A percentile compares a stretch with the other conserved stretches of the same genome.
These are phyloP conservation scores for Gadopsis bispinosus DNA, from an alignment of 2,797 vertebrate genomes.

Conservation along the genomic window DNA sequence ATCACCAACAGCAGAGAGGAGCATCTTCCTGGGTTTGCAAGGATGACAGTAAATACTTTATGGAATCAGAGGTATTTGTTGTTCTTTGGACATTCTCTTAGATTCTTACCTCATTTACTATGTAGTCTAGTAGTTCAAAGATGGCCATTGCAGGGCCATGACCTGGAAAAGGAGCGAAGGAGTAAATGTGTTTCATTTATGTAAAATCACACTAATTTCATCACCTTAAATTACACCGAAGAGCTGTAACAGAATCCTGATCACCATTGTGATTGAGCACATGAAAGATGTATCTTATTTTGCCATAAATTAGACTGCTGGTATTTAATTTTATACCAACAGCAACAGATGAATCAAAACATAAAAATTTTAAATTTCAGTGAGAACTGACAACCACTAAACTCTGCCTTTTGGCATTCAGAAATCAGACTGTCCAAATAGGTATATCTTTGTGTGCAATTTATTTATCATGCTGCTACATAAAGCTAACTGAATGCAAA, in stretches of 20 bases:
- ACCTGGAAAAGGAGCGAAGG: conserved; percentile 73
- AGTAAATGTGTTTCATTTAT: neutral
- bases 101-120: conserved; percentile 89
- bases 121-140: conserved; percentile 93
- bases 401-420: neutral
- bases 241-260: neutral
- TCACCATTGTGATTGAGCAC: neutral
- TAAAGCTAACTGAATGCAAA: conserved; percentile 2
- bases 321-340: neutral
- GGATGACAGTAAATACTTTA: neutral
- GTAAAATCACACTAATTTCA: neutral
- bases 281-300: neutral
- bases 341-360: neutral
- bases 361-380: neutral
- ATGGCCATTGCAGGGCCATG: conserved; percentile 92
- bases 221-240: neutral
- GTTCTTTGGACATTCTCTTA: neutral
- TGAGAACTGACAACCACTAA: neutral
- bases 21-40: neutral
- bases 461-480: neutral
- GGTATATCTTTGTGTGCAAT: neutral
- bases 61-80: neutral
- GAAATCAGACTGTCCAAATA: neutral
- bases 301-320: neutral
- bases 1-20: neutral